Base-by-base conservation (phyloP, 2,113 vertebrate species). In the Triplophysa dalaica region DNA sequence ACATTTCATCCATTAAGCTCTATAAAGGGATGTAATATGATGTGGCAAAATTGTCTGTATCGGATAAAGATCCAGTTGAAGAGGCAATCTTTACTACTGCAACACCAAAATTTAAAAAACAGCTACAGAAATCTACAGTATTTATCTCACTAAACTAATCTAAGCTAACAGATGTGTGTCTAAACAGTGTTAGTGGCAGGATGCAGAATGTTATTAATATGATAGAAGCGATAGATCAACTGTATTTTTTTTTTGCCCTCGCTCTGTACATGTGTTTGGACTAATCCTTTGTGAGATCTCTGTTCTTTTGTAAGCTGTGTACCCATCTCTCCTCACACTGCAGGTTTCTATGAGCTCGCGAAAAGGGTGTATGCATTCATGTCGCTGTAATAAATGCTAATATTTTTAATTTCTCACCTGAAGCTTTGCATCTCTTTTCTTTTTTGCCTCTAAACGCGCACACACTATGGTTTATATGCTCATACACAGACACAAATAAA, bases 371-470 rank as follows among this genome's bases (percentile, higher is more conserved):
- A 88, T 85, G 83, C 90, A 88, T 87, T 91, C 88, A 92, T 91
- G 91, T 93, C 77, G 91, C 91, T 91, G 90, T 92, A 92, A 93
- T 93, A 93, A 93, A 93, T 91, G 91, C 90, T 89, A 90, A 92
- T 92, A 89, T 91, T 93, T 93, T 92, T 92, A 91, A 93, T 92
- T 93, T 93, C 92, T 93, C 91, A 93, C 88, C 86, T 88, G 85
- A 84, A 87, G 91, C 78, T 89, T 89, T 83, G 75, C 65, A 62
- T 82, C 43, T 86, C 61, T 60, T 79, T 80, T 41, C 38, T 13
- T 41, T 70, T 62, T 22, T 19, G 13, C 19, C 79, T 83, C 84
- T 81, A 75, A 88, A 84, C 84, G 66, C n/a, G 66, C n/a, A 58
- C n/a, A 10, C 8, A 58, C 7, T 2, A 1, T n/a, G 7, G 1